Conservation (phyloP, 2,888 invertebrate species). For the Endotricha flammealis region DNA sequence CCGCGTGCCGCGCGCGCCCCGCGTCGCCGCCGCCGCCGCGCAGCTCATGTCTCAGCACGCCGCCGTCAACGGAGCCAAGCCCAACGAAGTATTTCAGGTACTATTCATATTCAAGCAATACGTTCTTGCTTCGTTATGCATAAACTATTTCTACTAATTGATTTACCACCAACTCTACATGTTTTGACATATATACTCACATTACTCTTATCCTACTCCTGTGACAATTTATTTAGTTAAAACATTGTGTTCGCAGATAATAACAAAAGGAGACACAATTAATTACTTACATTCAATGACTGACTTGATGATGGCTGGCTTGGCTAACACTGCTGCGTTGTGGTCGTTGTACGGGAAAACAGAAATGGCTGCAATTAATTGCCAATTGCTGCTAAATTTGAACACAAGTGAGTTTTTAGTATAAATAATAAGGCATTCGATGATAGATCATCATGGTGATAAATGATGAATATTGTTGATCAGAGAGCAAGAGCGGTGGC, state of each 20-base stretch:
- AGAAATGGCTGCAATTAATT: slow-evolving; percentile 88
- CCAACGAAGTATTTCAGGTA: slow-evolving; percentile 80
- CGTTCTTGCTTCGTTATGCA: no score
- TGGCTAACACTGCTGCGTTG: slow-evolving; percentile 89
- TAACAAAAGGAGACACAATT: slow-evolving; percentile 90
- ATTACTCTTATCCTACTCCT: no score
- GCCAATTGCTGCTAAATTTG: slow-evolving; percentile 87
- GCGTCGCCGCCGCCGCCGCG: slow-evolving; percentile 86
- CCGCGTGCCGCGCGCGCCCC: slow-evolving; percentile 83
- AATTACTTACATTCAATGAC: slow-evolving; percentile 91
- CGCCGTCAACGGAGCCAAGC: slow-evolving; percentile 82
- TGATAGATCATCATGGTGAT: no score
- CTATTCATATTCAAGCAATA: no score
- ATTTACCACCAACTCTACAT: no score
- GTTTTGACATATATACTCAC: no score
- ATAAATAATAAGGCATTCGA: no score
- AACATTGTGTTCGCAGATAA: slow-evolving; percentile 75
- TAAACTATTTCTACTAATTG: no score
- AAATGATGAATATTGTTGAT: no score
- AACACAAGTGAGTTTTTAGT: slow-evolving; percentile 84
- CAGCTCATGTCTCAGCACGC: slow-evolving; percentile 89
- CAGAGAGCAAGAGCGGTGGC: slow-evolving; percentile 50
- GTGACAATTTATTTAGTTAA: no score
- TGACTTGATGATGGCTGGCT: slow-evolving; percentile 88
- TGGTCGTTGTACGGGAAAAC: slow-evolving; percentile 94